phyloP scores from a whole-genome alignment of 2,888 invertebrate species.

The Pachydiplax longipennis region DNA sequence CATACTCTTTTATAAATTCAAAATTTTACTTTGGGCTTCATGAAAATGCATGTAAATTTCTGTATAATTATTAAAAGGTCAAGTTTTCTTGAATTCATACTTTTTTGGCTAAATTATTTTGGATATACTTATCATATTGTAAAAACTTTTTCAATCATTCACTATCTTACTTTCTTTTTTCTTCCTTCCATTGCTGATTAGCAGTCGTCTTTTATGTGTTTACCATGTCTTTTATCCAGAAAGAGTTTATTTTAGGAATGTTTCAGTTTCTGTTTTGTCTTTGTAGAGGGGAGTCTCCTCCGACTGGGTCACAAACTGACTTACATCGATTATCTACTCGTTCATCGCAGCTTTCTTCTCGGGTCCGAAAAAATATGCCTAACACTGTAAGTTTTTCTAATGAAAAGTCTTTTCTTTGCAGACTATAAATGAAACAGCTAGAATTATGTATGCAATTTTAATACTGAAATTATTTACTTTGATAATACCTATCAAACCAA shows the following conservation, averaged over 20 bases:
- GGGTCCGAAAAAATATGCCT: constrained; percentile 61
- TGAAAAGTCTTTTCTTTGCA: neutral
- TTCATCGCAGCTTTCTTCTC: constrained; percentile 51
- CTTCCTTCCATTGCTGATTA: neutral
- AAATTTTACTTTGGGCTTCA: no score
- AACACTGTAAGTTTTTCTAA: constrained; percentile 59
- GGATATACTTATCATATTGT: no score
- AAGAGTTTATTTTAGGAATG: neutral
- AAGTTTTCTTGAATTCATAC: no score
- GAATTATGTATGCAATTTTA: constrained; percentile 19
- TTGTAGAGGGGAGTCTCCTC: constrained; percentile 53
- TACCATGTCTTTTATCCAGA: no score
- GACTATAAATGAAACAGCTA: constrained; percentile 51
- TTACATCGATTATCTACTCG: constrained; percentile 56
- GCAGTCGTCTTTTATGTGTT: neutral
- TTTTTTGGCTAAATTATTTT: no score
- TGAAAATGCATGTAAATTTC: no score
- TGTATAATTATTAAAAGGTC: no score
- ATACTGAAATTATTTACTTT: neutral
- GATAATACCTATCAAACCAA: neutral
- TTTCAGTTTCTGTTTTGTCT: neutral
- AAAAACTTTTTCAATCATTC: no score
- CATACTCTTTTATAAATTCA: no score
- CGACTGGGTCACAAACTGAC: constrained; percentile 59
- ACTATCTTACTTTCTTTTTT: neutral